Base-by-base conservation (phyloP, 2,797 vertebrate genomes). In the Myiotriccus ornatus region DNA sequence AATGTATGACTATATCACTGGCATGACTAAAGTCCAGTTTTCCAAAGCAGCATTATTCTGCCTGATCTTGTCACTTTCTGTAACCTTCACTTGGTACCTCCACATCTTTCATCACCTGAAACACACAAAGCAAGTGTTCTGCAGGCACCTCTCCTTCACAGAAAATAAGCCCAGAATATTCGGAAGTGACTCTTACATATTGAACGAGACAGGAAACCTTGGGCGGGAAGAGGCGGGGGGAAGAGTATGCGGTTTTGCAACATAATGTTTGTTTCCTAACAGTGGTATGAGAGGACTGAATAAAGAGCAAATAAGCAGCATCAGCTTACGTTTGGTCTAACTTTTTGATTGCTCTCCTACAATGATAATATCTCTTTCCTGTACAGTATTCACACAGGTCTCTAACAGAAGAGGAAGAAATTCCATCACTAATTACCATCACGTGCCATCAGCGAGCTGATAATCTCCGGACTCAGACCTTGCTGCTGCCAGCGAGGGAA, bases 371-470 rank as follows among this genome's bases (percentile, higher is more conserved):
- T 19, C 7, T 28, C 27, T 83, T 73, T 37, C 30, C 44, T 32
- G 9, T 67, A 75, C 81, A 44, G 64, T 50, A 76, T 70, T 56
- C 35, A 7, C 16, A 10, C 34, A 15, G 0, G 2, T 34, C 55
- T 67, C 14, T 76, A 71, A 49, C 5, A 24, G 65, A 65, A 71
- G 39, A 25, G 30, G 24, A 67, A 83, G 76, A 80, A 65, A 57
- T 37, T 53, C 37, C 47, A 32, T 49, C 43, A 37, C 9, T 37
- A 34, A 6, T 50, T 71, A 43, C 0, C 2, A 14, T 19, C 12
- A 7, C 0, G 0, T 52, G 49, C 46, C 57, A 30, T 32, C 28
- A 65, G 37, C 0, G 11, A 69, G 60, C 10, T 16, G 39, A 0
- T 6, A 32, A 62, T 30, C 12, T 46, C 43, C 76, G 24, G 34